Percentiles rank a stretch among this genome's conserved stretches.
Conservation (phyloP, 2,113 vertebrate genomes). For the Capreolus pygargus region DNA sequence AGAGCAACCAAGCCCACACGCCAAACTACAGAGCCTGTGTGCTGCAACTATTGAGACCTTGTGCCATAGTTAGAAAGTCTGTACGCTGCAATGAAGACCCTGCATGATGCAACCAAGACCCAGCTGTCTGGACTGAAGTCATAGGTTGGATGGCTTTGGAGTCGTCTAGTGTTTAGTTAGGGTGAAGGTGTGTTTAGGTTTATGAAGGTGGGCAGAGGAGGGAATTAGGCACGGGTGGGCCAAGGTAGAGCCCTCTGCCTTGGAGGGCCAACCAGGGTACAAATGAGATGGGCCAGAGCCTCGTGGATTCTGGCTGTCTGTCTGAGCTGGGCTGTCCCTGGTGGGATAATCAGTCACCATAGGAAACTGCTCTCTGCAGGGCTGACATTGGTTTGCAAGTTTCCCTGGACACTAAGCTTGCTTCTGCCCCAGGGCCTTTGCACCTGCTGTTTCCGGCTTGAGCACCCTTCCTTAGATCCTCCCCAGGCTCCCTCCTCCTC, state of each 20-base stretch:
- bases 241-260: neutral
- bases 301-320: neutral
- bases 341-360: accelerated
- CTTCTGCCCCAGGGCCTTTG: neutral
- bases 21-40: neutral
- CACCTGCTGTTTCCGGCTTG: neutral
- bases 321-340: neutral
- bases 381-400: neutral
- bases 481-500: neutral
- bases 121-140: neutral
- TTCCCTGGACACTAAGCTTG: neutral
- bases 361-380: neutral
- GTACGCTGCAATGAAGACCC: neutral
- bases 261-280: neutral
- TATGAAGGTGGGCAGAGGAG: neutral
- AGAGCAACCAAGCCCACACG: neutral
- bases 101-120: neutral
- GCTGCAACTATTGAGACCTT: accelerated
- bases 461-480: neutral
- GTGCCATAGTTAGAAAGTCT: neutral
- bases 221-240: neutral
- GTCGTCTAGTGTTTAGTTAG: neutral
- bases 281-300: neutral
- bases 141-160: neutral
- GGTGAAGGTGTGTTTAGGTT: neutral